Evolutionary conservation across 2,888 invertebrate genomes (phyloP).

Genomic region (Latheticus oryzae): DNA sequence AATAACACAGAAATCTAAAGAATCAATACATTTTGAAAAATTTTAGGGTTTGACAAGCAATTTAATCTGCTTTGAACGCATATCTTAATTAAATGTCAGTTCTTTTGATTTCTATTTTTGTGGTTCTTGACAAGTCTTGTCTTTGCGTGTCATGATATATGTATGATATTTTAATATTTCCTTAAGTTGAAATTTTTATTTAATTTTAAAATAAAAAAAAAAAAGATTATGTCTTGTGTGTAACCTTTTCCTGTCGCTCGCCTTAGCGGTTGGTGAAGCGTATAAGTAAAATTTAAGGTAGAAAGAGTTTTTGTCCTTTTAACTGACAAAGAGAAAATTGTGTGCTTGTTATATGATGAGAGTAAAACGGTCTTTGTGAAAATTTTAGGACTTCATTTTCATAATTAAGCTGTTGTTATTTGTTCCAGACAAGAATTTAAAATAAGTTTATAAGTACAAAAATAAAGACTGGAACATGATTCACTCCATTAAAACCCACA

Average conservation of each 20-base stretch:
- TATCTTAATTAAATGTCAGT: too few relatives aligned
- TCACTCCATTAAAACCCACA: conserved; percentile 28
- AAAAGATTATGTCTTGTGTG: conserved; percentile 17
- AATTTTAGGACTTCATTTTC: conserved; percentile 14
- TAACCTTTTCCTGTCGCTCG: conserved; percentile 17
- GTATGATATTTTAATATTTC: too few relatives aligned
- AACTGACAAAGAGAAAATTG: conserved; percentile 23
- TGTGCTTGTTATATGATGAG: conserved; percentile 22
- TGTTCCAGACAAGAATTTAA: conserved; percentile 12
- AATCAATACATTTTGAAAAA: too few relatives aligned
- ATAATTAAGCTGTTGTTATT: conserved; percentile 24
- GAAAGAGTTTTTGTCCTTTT: conserved; percentile 23
- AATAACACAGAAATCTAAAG: too few relatives aligned
- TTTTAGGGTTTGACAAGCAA: too few relatives aligned
- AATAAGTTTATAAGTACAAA: too few relatives aligned
- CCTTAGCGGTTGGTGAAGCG: conserved; percentile 13
- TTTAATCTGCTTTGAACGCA: too few relatives aligned
- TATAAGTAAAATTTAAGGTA: conserved; percentile 26
- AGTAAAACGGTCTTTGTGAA: conserved; percentile 9
- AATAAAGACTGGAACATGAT: too few relatives aligned
- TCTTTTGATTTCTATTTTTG: too few relatives aligned
- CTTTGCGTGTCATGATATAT: too few relatives aligned
- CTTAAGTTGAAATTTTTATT: conserved; percentile 14
- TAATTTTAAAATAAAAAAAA: conserved; percentile 24
- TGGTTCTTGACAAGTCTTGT: too few relatives aligned